Base-by-base conservation (phyloP, 1,140 invertebrate species). In the Forficula auricularia region DNA sequence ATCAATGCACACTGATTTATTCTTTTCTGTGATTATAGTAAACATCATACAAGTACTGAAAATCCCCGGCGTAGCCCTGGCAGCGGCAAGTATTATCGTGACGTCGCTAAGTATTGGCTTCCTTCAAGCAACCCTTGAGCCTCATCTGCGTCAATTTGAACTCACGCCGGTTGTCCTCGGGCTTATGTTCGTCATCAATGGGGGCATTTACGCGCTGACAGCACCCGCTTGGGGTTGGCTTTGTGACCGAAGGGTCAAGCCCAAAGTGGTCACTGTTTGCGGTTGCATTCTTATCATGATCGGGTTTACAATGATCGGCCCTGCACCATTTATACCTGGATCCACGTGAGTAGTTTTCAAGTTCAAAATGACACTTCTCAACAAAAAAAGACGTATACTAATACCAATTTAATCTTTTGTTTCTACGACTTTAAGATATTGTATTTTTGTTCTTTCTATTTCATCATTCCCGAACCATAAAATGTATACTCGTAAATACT, bases 181-280 rank as follows among this genome's bases (percentile, higher is more conserved):
- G 0, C 55, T 87, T 10, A 80, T 88, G 72, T 91, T 91, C 57
- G 73, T 91, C 12, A 78, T 90, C 34, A 87, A 84, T 53, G 86
- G 86, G 3, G 84, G 78, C 1, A 72, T 78, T 10, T 91, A 90
- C 58, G 84, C 83, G 1, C 32, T 82, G 0, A 79, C 80, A 0
- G 81, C 84, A 0, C 85, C 86, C 0, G 60, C 65, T 10, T 89
- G 79, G 75, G 85, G 86, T 18, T 79, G 72, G 71, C 48, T 86
- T 0, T 84, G 82, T 52, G 83, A 87, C 56, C 48, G 39, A 12
- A 71, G 69, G 43, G 51, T 72, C 2, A 64, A 65, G 31, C 78
- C 81, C 0, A 82, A 82, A 57, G 57, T 73, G 33, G 66, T 77
- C 9, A 79, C 73, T 0, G 56, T 75, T n/a, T 53, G 73, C 1